Evolutionary conservation across 2,888 invertebrate genomes (phyloP).

Genomic region (Ceramica pisi): DNA sequence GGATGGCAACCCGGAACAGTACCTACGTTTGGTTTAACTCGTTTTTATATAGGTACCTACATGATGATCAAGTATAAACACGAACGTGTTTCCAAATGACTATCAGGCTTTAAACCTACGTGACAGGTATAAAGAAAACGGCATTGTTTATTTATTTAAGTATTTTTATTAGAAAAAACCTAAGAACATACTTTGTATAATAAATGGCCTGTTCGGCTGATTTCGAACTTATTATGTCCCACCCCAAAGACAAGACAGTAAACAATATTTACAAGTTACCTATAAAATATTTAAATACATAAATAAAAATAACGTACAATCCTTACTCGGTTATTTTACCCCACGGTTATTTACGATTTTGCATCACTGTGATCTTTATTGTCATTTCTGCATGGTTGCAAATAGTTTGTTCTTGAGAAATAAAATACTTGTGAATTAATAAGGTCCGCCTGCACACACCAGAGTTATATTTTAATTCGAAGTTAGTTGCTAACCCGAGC

Average conservation of each 20-base stretch:
- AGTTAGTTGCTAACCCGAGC: too few relatives aligned
- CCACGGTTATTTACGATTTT: neutral
- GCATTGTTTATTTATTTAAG: neutral
- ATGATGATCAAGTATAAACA: too few relatives aligned
- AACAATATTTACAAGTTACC: conserved; percentile 8
- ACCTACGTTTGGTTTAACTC: too few relatives aligned
- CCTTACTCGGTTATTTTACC: too few relatives aligned
- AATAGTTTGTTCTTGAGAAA: neutral
- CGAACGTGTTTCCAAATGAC: too few relatives aligned
- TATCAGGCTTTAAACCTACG: neutral
- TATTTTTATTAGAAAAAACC: neutral
- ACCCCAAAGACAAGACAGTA: conserved; percentile 4
- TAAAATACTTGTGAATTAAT: neutral
- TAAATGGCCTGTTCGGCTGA: conserved; percentile 7
- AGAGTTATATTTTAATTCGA: too few relatives aligned
- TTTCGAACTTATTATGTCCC: conserved; percentile 21
- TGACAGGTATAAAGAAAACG: conserved; percentile 6
- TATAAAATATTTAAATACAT: conserved; percentile 1
- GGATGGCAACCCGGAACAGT: too few relatives aligned
- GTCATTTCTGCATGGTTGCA: neutral
- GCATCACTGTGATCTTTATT: neutral
- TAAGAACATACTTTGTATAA: neutral
- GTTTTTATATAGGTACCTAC: too few relatives aligned
- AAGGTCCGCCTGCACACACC: too few relatives aligned
- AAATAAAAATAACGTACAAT: neutral